Evolutionary conservation across 2,888 invertebrate genomes (phyloP).

Genomic region (Dastarcus helophoroides): DNA sequence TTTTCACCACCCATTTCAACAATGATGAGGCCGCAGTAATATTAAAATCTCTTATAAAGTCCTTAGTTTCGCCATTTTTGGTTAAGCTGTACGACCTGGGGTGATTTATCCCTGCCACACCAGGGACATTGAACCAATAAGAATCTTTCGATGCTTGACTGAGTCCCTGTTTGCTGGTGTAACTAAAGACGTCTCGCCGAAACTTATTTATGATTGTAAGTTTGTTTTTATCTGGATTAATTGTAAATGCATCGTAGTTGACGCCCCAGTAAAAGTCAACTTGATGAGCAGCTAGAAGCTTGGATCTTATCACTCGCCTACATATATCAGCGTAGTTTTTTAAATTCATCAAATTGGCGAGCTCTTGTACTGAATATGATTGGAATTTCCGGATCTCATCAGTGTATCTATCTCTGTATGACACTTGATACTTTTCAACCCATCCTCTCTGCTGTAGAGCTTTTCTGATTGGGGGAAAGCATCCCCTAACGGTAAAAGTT

Average conservation of each 20-base stretch:
- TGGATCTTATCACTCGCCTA: conserved; percentile 41
- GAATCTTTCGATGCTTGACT: conserved; percentile 47
- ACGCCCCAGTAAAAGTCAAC: conserved; percentile 64
- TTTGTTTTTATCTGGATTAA: conserved; percentile 28
- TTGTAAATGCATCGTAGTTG: conserved; percentile 28
- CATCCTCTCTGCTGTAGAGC: conserved; percentile 57
- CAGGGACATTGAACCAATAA: conserved; percentile 51
- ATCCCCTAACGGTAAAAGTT: conserved; percentile 46
- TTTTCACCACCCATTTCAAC: conserved; percentile 48
- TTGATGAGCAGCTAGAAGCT: conserved; percentile 48
- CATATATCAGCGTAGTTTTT: conserved; percentile 22
- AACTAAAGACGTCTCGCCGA: conserved; percentile 32
- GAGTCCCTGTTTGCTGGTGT: conserved; percentile 41
- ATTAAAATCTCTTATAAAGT: conserved; percentile 61
- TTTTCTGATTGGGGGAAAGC: conserved; percentile 41
- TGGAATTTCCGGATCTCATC: conserved; percentile 2
- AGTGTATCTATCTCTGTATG: conserved; percentile 5
- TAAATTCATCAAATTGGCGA: conserved; percentile 23
- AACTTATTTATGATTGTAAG: conserved; percentile 31
- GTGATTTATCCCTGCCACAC: conserved; percentile 51
- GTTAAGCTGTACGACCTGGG: conserved; percentile 61
- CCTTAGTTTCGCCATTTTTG: conserved; percentile 44
- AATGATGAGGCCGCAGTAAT: conserved; percentile 68
- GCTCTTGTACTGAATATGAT: conserved; percentile 4
- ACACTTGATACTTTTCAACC: conserved; percentile 49